Evolutionary conservation across 2,113 vertebrate species (phyloP).

Genomic region (Nematolebias whitei): DNA sequence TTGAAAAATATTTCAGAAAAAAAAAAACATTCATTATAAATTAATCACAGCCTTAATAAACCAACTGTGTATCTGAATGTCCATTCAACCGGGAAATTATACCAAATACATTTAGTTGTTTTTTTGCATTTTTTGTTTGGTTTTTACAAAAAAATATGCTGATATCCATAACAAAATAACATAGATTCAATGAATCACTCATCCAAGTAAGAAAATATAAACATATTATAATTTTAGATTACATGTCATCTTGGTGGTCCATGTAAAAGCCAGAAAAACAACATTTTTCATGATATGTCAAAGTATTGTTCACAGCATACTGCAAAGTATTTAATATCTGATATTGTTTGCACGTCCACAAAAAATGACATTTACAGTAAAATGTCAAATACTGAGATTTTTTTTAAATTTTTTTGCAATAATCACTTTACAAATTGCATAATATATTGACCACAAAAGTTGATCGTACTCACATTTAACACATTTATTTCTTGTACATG

Average conservation of each 20-base stretch:
- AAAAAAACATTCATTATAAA: slow-evolving; percentile 39
- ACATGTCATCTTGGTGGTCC: slow-evolving; percentile 62
- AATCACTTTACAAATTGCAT: slow-evolving; percentile 77
- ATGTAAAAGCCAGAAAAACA: slow-evolving; percentile 67
- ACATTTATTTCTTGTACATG: slow-evolving; percentile 62
- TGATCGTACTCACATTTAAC: slow-evolving; percentile 51
- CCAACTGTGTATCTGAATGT: slow-evolving; percentile 28
- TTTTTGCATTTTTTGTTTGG: not conserved
- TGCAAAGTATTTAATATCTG: slow-evolving; percentile 47
- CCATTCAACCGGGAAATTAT: slow-evolving; percentile 59
- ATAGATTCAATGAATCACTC: slow-evolving; percentile 58
- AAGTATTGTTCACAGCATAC: slow-evolving; percentile 63
- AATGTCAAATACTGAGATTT: slow-evolving; percentile 60
- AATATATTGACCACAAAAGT: slow-evolving; percentile 67
- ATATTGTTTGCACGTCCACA: slow-evolving; percentile 53
- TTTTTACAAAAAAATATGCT: slow-evolving; percentile 61
- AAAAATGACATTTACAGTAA: slow-evolving; percentile 53
- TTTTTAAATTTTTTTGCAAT: slow-evolving; percentile 55
- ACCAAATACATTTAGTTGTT: slow-evolving; percentile 32
- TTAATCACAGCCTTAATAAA: slow-evolving; percentile 41
- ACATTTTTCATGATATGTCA: slow-evolving; percentile 71
- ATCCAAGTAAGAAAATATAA: slow-evolving; percentile 79
- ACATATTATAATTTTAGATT: slow-evolving; percentile 60
- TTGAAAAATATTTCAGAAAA: slow-evolving; percentile 37
- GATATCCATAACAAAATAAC: slow-evolving; percentile 71